Conservation (phyloP, 2,888 invertebrate species). For the Boloria euphrosyne region DNA sequence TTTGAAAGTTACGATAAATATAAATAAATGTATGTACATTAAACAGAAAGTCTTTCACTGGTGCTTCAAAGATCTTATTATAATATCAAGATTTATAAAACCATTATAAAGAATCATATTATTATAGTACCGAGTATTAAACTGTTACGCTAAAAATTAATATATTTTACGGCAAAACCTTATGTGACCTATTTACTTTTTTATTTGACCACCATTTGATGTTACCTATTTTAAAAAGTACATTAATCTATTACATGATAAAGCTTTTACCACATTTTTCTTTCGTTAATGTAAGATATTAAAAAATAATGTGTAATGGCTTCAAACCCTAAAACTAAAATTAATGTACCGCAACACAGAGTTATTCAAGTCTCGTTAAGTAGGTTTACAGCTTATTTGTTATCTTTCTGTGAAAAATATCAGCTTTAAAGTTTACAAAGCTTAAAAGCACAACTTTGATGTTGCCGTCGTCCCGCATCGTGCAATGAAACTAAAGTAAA, state of each 20-base stretch:
- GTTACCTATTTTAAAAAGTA: too few relatives aligned
- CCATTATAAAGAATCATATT: too few relatives aligned
- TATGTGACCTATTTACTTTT: too few relatives aligned
- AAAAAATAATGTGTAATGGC: too few relatives aligned
- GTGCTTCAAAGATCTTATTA: background rate
- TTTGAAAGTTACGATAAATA: background rate
- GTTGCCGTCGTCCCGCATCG: background rate
- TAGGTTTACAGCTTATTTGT: constrained; percentile 35
- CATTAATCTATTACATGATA: too few relatives aligned
- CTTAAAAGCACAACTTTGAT: constrained; percentile 9
- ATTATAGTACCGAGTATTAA: too few relatives aligned
- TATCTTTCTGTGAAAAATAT: constrained; percentile 19
- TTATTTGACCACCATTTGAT: too few relatives aligned
- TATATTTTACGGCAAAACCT: too few relatives aligned
- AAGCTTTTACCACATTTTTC: too few relatives aligned
- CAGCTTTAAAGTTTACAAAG: constrained; percentile 14
- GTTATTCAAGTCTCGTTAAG: constrained; percentile 29
- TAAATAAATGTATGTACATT: background rate
- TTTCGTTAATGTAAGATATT: background rate
- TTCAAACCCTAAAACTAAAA: constrained; percentile 2
- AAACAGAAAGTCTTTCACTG: background rate
- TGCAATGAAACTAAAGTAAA: background rate
- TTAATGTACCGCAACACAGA: background rate
- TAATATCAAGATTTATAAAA: too few relatives aligned
- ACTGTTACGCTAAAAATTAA: too few relatives aligned